Evolutionary conservation across 2,888 invertebrate genomes (phyloP), one percentile per base, ranked within the genome.

Genomic region (Rotaria sp.): DNA sequence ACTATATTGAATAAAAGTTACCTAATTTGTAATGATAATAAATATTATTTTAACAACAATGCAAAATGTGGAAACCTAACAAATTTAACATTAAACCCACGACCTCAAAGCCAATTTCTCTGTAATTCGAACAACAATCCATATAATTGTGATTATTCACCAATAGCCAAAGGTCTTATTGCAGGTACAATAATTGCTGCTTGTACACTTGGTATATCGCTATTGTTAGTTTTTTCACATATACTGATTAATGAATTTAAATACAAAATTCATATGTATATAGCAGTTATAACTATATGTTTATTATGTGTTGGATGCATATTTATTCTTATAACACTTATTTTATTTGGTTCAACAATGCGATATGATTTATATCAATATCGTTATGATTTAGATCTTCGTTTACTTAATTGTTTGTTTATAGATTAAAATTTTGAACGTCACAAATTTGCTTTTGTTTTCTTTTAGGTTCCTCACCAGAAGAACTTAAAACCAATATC

Each of bases 151-250:
- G 80, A 80, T 80, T 80, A 80, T 80, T 45, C 45, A n/a, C 26
- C 80, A 10, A 45, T 80, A 26, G 26, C 45, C 45, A 80, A 80
- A 80, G 80, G 80, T 15, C n/a, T 80, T 26, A 80, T 80, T 1
- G 26, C 80, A n/a, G 45, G 80, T 80, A 80, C 80, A 80, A 80
- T 80, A n/a, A 45, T 80, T 11, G 45, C 80, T 45, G 80, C 45
- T 80, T 11, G 15, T 80, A 26, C 26, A n/a, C 26, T 80, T 45
- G n/a, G 80, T n/a, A 4, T 80, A 80, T 24, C 80, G 11, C 26
- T 80, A n/a, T 10, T 80, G 3, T 45, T 80, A 15, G n/a, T 45
- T 26, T 45, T n/a, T 26, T 80, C 45, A 13, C 41, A 80, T 45
- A 45, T 80, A 26, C 11, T 80, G 21, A 21, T 80, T n/a, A 80